These are phyloP conservation scores for Megastigmus dorsalis DNA, from an alignment of 2,888 invertebrate genomes.

Conservation along the genomic window DNA sequence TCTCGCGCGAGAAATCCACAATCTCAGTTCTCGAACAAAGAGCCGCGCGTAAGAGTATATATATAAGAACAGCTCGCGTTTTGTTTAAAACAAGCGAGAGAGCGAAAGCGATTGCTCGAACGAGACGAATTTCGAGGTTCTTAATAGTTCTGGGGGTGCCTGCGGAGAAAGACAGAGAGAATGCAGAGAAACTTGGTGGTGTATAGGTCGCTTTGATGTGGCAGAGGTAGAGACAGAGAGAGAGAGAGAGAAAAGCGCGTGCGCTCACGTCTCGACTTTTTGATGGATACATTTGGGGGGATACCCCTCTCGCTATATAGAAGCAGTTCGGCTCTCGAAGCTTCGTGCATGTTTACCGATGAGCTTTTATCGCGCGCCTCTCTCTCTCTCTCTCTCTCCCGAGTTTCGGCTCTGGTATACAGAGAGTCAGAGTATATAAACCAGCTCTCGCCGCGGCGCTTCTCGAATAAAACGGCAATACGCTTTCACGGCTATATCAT, in stretches of 20 bases:
- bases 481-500: background rate
- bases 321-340: background rate
- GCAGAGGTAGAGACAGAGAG: background rate
- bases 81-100: too few relatives aligned
- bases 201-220: constrained; percentile 50
- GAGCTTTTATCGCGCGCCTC: constrained; percentile 39
- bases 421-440: too few relatives aligned
- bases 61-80: constrained; percentile 20
- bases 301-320: too few relatives aligned
- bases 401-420: background rate
- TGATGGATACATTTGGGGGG: background rate
- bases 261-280: background rate
- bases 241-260: too few relatives aligned
- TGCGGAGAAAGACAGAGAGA: constrained; percentile 17
- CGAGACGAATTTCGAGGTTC: background rate
- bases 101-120: background rate
- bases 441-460: too few relatives aligned
- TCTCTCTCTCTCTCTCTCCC: too few relatives aligned
- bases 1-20: too few relatives aligned
- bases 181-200: background rate
- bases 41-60: background rate
- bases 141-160: background rate
- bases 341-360: constrained; percentile 22
- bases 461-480: background rate
- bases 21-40: too few relatives aligned